Conservation (phyloP, 2,797 vertebrate species). For the Sebastes goodei region DNA sequence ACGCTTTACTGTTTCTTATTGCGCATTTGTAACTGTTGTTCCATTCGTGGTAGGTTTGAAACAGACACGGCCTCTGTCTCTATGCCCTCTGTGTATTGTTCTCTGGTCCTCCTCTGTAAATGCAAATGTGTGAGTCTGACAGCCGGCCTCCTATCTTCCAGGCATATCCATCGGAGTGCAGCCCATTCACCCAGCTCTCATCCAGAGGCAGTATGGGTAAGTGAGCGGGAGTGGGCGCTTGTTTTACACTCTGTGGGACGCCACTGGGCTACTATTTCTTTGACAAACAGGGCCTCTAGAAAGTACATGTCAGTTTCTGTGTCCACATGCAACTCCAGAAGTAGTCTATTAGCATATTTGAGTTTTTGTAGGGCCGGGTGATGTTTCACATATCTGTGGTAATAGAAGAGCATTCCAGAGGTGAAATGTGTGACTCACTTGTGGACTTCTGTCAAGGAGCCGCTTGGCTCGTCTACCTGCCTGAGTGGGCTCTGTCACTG, state of each 20-base stretch:
- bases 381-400: slow-evolving; percentile 64
- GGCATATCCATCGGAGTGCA: slow-evolving; percentile 94
- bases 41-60: slow-evolving; percentile 36
- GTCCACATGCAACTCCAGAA: slow-evolving; percentile 57
- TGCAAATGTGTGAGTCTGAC: slow-evolving; percentile 79
- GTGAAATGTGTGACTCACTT: slow-evolving; percentile 65
- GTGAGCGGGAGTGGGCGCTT: slow-evolving; percentile 76
- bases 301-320: slow-evolving; percentile 72
- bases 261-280: slow-evolving; percentile 56
- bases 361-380: slow-evolving; percentile 35
- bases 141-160: slow-evolving; percentile 78
- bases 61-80: slow-evolving; percentile 67
- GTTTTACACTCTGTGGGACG: slow-evolving; percentile 30
- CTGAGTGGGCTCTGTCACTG: slow-evolving; percentile 28
- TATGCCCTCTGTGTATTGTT: slow-evolving; percentile 78
- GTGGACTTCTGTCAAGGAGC: slow-evolving; percentile 47
- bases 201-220: slow-evolving; percentile 98
- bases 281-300: slow-evolving; percentile 70
- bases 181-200: slow-evolving; percentile 93
- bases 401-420: slow-evolving; percentile 68
- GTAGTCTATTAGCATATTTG: slow-evolving; percentile 61
- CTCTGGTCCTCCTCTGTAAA: slow-evolving; percentile 76
- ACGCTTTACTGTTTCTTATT: slow-evolving; percentile 9
- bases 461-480: slow-evolving; percentile 36
- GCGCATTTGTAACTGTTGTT: slow-evolving; percentile 51